Evolutionary conservation across 2,797 vertebrate genomes (phyloP), one percentile per base, ranked within the genome.

Genomic region (Helicolenus hilgendorfi): DNA sequence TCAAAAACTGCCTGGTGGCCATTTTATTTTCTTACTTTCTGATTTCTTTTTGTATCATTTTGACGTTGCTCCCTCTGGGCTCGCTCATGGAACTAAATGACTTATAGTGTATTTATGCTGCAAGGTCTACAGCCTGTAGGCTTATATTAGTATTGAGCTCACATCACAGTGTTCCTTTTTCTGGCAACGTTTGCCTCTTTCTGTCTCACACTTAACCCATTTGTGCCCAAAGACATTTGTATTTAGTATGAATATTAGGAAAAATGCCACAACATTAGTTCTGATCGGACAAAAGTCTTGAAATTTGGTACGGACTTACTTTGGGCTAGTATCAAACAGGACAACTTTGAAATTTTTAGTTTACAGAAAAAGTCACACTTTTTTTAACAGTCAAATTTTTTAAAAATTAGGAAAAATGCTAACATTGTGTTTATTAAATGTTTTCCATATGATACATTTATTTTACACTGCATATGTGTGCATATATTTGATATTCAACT

Each of bases 41-140:
- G 74, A 83, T 89, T 95, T 27, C n/a, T 55, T 58, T 93, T 95
- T 92, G 87, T 93, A 91, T 89, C 26, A 79, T 95, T 68, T 94
- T 91, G 83, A 83, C 83, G 59, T 93, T 86, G 84, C 85, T 92
- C 76, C 94, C 80, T 86, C 72, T 89, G 85, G 89, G 86, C 92
- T 94, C 83, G 83, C 91, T 94, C 81, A 83, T 86, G 79, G 84
- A 94, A 87, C 79, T 91, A 82, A 53, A 88, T 92, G 85, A 92
- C 84, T 95, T 92, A 79, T 77, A 79, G 93, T 96, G 94, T 95
- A 88, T 94, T 95, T 89, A 96, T 95, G 95, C 95, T 96, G 95
- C 94, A 96, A 94, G 84, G 92, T 85, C 92, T 92, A 89, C 91
- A 71, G 71, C 69, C 77, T 20, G 80, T 90, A 90, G 95, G 91